Evolutionary conservation across 2,888 invertebrate genomes (phyloP).

Genomic region (Diarsia dahlii): DNA sequence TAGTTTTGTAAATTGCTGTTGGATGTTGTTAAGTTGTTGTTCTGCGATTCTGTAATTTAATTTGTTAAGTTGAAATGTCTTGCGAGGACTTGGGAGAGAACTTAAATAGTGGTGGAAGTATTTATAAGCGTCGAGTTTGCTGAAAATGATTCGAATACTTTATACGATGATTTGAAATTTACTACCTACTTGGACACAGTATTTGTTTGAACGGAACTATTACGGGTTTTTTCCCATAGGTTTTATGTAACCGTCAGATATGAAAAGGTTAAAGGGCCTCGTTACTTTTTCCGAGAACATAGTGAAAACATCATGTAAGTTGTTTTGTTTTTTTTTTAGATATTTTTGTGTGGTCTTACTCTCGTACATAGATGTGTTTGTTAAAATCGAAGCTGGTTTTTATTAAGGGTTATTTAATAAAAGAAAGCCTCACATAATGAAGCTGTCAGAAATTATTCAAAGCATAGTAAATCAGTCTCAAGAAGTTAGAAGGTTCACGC

Average conservation of each 20-base stretch:
- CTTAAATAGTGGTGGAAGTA: constrained; percentile 3
- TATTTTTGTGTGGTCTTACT: too few species aligned
- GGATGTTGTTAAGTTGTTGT: constrained; percentile 34
- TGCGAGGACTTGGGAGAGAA: constrained; percentile 13
- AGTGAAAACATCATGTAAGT: too few species aligned
- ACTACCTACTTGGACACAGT: background rate
- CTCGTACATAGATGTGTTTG: background rate
- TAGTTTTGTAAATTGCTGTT: constrained; percentile 58
- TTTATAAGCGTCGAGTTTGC: background rate
- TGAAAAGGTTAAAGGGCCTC: background rate
- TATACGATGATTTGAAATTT: background rate
- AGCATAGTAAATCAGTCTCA: constrained; percentile 48
- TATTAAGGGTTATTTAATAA: too few species aligned
- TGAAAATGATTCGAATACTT: background rate
- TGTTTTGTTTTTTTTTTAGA: too few species aligned
- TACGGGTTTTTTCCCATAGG: background rate
- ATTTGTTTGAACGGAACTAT: background rate
- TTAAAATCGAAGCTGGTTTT: background rate
- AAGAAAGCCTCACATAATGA: background rate
- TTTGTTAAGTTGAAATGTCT: constrained; percentile 13
- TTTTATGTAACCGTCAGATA: background rate
- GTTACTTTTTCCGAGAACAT: background rate
- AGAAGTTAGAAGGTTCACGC: constrained; percentile 51
- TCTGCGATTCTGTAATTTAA: constrained; percentile 8
- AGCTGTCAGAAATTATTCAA: constrained; percentile 43